Percentiles rank a stretch among this genome's conserved stretches.
Conservation (phyloP, 1,140 invertebrate genomes). For the Eueides isabella region DNA sequence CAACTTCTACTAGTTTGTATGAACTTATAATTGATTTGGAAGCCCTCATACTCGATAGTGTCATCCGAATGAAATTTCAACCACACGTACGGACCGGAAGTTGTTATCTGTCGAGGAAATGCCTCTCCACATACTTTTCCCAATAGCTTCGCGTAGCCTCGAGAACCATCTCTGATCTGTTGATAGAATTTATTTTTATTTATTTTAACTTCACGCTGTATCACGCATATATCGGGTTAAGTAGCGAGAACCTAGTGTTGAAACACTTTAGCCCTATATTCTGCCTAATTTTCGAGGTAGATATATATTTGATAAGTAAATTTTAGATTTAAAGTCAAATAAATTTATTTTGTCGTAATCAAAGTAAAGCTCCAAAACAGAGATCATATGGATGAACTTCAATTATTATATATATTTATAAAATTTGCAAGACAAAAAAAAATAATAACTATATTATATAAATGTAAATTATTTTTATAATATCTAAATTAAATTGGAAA, state of each 20-base stretch:
- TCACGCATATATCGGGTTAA: neutral
- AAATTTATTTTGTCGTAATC: too few species aligned
- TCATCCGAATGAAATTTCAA: slow-evolving; percentile 72
- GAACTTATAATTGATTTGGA: slow-evolving; percentile 64
- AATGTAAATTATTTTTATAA: too few species aligned
- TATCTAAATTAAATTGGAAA: too few species aligned
- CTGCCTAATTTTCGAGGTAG: neutral
- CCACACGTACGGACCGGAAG: slow-evolving; percentile 66
- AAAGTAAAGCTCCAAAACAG: too few species aligned
- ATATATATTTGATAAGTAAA: too few species aligned
- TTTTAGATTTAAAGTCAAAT: too few species aligned
- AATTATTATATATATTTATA: too few species aligned
- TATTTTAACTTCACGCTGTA: neutral
- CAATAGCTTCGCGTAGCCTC: slow-evolving; percentile 59
- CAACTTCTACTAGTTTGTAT: slow-evolving; percentile 41
- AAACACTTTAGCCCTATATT: neutral
- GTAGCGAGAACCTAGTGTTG: neutral
- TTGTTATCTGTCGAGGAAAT: slow-evolving; percentile 62
- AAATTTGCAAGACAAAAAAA: too few species aligned
- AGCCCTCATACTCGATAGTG: slow-evolving; percentile 75
- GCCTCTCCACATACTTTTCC: slow-evolving; percentile 62
- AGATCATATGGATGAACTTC: too few species aligned
- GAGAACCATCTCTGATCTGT: slow-evolving; percentile 67
- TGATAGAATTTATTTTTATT: slow-evolving; percentile 10
- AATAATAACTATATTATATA: too few species aligned